phyloP scores from a whole-genome alignment of 2,888 invertebrate species.

The Apamea sordens region DNA sequence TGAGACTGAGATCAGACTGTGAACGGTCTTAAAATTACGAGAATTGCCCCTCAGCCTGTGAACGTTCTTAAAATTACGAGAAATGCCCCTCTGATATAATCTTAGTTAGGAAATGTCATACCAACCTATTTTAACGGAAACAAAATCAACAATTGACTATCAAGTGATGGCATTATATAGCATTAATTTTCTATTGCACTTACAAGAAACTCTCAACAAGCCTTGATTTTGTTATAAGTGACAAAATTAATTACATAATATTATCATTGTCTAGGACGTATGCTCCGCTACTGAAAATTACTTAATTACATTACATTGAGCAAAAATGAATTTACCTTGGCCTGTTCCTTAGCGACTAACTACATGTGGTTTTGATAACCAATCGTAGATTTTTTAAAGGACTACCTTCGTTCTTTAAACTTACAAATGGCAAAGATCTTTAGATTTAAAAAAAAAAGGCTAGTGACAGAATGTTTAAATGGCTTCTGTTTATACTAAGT shows the following conservation, averaged over 20 bases:
- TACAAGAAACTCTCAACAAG: constrained; percentile 4
- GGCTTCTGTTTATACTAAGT: background rate
- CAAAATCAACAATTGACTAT: background rate
- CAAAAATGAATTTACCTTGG: background rate
- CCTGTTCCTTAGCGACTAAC: too few species aligned
- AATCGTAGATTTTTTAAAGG: too few species aligned
- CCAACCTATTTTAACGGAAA: background rate
- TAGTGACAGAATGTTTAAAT: too few species aligned
- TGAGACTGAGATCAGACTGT: too few species aligned
- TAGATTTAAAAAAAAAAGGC: background rate
- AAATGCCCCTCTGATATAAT: too few species aligned
- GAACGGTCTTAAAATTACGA: too few species aligned
- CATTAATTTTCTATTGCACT: too few species aligned
- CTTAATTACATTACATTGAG: background rate
- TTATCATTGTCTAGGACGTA: background rate
- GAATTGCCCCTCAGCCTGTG: too few species aligned
- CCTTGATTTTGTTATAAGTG: constrained; percentile 9
- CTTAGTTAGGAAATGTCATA: background rate
- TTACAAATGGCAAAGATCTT: background rate
- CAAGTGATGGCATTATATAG: constrained; percentile 12
- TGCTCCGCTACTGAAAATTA: background rate
- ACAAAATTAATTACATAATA: background rate
- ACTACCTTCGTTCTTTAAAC: background rate
- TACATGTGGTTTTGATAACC: background rate
- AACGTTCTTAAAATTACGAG: too few species aligned